A percentile compares a stretch with the other conserved stretches of the same genome.
Conservation (phyloP, 1,140 invertebrate species). For the Tyrophagus putrescentiae region DNA sequence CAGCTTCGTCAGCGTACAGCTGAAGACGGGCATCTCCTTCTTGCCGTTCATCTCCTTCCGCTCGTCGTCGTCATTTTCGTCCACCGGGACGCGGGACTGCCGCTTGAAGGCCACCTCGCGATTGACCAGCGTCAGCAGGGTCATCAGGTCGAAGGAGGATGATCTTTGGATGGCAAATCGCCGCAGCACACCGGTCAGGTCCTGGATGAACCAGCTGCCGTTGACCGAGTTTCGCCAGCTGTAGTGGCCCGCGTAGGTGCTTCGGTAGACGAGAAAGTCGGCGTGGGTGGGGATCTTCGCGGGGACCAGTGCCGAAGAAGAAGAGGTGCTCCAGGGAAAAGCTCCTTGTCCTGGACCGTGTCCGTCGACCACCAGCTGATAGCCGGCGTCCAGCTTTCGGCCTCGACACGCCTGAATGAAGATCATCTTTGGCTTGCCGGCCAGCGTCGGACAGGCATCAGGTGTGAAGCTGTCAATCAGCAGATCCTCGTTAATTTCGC, state of each 20-base stretch:
- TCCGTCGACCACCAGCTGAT: no score
- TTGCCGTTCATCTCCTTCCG: no score
- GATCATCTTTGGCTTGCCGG: conserved; percentile 81
- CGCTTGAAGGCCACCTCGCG: background rate
- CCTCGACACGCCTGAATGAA: conserved; percentile 81
- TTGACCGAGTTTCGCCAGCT: background rate
- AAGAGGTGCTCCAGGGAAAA: no score
- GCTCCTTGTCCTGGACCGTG: no score
- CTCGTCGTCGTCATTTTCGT: no score
- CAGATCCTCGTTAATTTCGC: no score
- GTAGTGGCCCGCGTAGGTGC: background rate
- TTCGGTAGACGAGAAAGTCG: background rate
- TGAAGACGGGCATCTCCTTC: no score
- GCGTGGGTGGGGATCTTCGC: background rate
- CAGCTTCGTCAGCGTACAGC: no score
- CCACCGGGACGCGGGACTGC: no score
- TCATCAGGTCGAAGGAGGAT: background rate
- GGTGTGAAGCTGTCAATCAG: background rate
- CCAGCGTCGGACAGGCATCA: conserved; percentile 62
- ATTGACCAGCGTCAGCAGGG: background rate
- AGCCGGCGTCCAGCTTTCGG: conserved; percentile 56
- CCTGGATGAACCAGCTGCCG: background rate
- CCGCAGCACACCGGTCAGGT: no score
- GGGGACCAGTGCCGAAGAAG: no score
- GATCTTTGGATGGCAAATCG: background rate